Conservation (phyloP, 53 echinoderm and acorn worm species). For the Crossaster papposus region DNA sequence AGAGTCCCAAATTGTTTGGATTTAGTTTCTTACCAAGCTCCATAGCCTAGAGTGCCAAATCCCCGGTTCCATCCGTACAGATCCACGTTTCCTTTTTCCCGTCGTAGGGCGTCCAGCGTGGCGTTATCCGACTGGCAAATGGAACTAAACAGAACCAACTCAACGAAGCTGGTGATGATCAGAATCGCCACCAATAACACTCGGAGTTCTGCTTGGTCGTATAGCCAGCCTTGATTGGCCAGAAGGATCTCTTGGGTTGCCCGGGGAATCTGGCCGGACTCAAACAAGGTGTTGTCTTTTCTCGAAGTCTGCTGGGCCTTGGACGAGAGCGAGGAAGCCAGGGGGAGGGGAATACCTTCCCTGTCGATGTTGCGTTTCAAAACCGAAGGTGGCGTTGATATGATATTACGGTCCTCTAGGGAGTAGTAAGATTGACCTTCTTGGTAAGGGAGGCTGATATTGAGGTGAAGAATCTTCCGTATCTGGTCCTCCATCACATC, state of each 20-base stretch:
- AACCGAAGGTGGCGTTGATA: background rate
- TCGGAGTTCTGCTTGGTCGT: slow-evolving; percentile 62
- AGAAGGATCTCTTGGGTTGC: slow-evolving; percentile 23
- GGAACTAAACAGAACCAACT: slow-evolving; percentile 56
- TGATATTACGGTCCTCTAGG: background rate
- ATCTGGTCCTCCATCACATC: slow-evolving; percentile 48
- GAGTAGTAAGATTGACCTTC: background rate
- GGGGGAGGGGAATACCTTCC: background rate
- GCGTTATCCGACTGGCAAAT: slow-evolving; percentile 72
- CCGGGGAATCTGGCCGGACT: slow-evolving; percentile 6
- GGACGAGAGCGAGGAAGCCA: background rate
- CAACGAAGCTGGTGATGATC: slow-evolving; percentile 64
- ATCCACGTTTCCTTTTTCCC: slow-evolving; percentile 25
- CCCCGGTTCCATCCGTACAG: slow-evolving; percentile 37
- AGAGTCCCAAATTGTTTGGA: background rate
- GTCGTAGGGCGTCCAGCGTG: slow-evolving; percentile 64
- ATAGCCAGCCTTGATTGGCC: slow-evolving; percentile 79
- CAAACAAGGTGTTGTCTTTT: background rate
- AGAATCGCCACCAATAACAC: slow-evolving; percentile 63
- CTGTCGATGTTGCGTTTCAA: background rate
- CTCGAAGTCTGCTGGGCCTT: background rate
- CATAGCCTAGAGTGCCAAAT: slow-evolving; percentile 42
- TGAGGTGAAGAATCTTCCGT: slow-evolving; percentile 21
- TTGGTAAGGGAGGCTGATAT: slow-evolving; percentile 47
- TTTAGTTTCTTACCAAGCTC: slow-evolving; percentile 31